These are phyloP conservation scores for Phthorimaea operculella DNA, from an alignment of 1,140 invertebrate genomes.

Conservation along the genomic window DNA sequence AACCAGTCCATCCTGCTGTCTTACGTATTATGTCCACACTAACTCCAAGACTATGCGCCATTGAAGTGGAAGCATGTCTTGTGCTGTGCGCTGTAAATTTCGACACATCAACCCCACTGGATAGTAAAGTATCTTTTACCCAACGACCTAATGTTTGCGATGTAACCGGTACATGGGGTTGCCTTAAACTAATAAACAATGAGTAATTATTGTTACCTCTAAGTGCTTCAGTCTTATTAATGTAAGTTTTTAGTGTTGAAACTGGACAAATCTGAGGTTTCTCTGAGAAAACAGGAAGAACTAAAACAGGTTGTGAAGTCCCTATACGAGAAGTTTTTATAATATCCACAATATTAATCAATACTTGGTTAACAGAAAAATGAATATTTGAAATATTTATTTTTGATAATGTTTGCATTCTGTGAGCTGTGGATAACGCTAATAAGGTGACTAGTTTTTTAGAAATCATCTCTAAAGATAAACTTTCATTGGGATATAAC, in stretches of 20 bases:
- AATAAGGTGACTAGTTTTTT: constrained; percentile 3
- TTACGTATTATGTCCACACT: constrained; percentile 16
- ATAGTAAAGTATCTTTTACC: not conserved
- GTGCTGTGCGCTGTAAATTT: constrained; percentile 24
- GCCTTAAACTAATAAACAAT: constrained; percentile 2
- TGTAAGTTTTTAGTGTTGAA: not conserved
- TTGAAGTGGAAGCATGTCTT: constrained; percentile 22
- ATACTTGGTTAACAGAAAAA: not conserved
- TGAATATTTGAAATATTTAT: not conserved
- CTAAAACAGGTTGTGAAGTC: not conserved
- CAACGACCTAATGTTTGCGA: constrained; percentile 7
- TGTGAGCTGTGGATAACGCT: constrained; percentile 3
- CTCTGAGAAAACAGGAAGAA: not conserved
- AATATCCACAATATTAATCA: not conserved
- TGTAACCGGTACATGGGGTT: not conserved
- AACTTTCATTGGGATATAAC: not conserved
- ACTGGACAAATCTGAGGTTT: constrained; percentile 9
- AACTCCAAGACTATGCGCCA: constrained; percentile 16
- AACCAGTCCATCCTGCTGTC: constrained; percentile 20
- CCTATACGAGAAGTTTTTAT: constrained; percentile 3
- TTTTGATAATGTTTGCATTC: constrained; percentile 2
- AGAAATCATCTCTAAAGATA: not conserved
- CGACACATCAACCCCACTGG: constrained; percentile 14
- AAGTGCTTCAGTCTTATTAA: not conserved
- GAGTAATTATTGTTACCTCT: constrained; percentile 2